Conservation (phyloP, 1,140 invertebrate genomes). For the Bradysia coprophila region DNA sequence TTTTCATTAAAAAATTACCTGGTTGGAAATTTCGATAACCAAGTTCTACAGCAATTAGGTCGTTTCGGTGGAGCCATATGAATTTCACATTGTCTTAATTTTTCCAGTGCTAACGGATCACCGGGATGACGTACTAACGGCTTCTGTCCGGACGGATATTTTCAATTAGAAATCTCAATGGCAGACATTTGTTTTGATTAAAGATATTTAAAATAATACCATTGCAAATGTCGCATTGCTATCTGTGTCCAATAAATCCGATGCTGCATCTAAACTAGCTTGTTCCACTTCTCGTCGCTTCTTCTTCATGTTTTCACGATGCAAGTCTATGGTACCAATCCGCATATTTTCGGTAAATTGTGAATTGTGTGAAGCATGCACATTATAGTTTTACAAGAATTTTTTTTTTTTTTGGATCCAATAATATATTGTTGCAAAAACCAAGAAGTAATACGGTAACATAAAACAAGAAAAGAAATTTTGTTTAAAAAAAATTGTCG, state of each 20-base stretch:
- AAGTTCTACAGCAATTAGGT: slow-evolving; percentile 71
- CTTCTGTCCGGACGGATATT: slow-evolving; percentile 64
- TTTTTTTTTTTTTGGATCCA: slow-evolving; percentile 16
- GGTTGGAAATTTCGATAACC: slow-evolving; percentile 43
- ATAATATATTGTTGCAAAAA: slow-evolving; percentile 8
- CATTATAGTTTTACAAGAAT: slow-evolving; percentile 23
- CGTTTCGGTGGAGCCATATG: slow-evolving; percentile 48
- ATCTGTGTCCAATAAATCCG: slow-evolving; percentile 64
- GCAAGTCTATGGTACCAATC: slow-evolving; percentile 35
- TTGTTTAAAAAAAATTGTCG: background rate
- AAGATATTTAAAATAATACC: too few species aligned
- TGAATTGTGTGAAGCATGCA: slow-evolving; percentile 12
- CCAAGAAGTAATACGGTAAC: background rate
- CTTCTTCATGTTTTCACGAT: slow-evolving; percentile 80
- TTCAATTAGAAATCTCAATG: too few species aligned
- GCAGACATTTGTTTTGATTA: too few species aligned
- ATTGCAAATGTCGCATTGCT: slow-evolving; percentile 69
- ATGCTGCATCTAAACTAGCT: slow-evolving; percentile 62
- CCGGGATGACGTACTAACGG: slow-evolving; percentile 63
- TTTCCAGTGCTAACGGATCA: slow-evolving; percentile 55
- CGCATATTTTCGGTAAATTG: too few species aligned
- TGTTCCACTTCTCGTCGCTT: slow-evolving; percentile 70
- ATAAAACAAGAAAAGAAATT: background rate
- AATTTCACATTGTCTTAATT: slow-evolving; percentile 71
- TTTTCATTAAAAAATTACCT: too few species aligned